Percentiles rank a stretch among this genome's conserved stretches.
Evolutionary conservation across 1,140 invertebrate genomes (phyloP).

Genomic region (Megalopta genalis): DNA sequence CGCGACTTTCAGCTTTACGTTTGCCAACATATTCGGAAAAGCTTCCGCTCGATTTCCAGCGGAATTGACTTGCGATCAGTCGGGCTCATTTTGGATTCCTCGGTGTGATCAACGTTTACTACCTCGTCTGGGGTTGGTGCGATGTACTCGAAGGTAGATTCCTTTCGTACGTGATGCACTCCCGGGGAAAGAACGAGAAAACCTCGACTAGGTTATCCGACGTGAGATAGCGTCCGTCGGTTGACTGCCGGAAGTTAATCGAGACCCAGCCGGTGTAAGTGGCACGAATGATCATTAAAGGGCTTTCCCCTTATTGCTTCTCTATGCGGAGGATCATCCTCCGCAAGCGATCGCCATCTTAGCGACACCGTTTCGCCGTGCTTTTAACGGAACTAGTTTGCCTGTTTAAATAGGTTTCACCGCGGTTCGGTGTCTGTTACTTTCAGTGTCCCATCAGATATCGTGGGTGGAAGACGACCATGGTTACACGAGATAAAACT

Average conservation of each 20-base stretch:
- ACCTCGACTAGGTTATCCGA: constrained; percentile 2
- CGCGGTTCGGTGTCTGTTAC: no score
- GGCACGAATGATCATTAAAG: constrained; percentile 22
- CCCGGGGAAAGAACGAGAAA: background rate
- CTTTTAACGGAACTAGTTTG: background rate
- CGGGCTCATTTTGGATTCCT: background rate
- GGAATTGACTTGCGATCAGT: no score
- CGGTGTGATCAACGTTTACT: background rate
- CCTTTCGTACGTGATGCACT: background rate
- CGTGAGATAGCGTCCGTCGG: background rate
- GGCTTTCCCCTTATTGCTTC: constrained; percentile 11
- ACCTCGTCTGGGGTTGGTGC: background rate
- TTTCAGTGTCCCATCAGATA: no score
- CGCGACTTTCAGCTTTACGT: no score
- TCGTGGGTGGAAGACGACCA: no score
- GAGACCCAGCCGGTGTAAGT: background rate
- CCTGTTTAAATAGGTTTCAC: background rate
- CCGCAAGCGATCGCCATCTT: background rate
- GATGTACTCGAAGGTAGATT: background rate
- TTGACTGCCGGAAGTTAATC: constrained; percentile 14
- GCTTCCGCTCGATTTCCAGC: no score
- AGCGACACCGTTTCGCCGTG: background rate
- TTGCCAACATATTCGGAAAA: no score
- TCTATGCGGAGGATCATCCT: background rate
- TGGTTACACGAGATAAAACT: no score